Conservation (phyloP, 2,113 vertebrate species). For the Tauraco erythrolophus region DNA sequence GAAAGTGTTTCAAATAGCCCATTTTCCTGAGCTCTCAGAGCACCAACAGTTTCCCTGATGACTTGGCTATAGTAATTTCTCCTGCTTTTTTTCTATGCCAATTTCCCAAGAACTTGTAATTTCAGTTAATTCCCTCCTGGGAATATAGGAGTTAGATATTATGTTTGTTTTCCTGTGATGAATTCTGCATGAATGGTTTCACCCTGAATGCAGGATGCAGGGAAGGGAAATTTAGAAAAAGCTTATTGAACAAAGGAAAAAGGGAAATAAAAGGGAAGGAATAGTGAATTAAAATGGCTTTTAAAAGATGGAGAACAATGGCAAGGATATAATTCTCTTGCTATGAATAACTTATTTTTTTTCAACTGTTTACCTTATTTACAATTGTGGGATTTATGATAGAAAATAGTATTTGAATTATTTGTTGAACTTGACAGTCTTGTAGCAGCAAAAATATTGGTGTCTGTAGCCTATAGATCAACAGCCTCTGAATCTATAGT, state of each 20-base stretch:
- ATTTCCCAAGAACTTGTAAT: conserved; percentile 43
- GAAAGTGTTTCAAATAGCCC: conserved; percentile 30
- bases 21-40: conserved; percentile 17
- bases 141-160: conserved; percentile 7
- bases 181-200: conserved; percentile 30
- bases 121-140: conserved; percentile 42
- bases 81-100: neutral
- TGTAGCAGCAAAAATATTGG: neutral
- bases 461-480: neutral
- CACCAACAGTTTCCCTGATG: conserved; percentile 47
- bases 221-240: neutral
- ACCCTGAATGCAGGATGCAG: neutral
- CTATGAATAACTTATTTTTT: neutral
- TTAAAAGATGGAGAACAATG: neutral
- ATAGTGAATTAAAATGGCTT: neutral
- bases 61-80: neutral
- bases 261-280: neutral
- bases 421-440: neutral
- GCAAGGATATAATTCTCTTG: neutral
- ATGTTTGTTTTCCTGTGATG: conserved; percentile 42
- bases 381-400: neutral
- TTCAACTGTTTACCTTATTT: neutral
- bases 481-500: neutral
- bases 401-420: neutral
- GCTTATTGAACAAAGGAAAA: neutral